Evolutionary conservation across 1,140 invertebrate genomes (phyloP), one percentile per base, ranked within the genome.

Genomic region (Orchestia grillus): DNA sequence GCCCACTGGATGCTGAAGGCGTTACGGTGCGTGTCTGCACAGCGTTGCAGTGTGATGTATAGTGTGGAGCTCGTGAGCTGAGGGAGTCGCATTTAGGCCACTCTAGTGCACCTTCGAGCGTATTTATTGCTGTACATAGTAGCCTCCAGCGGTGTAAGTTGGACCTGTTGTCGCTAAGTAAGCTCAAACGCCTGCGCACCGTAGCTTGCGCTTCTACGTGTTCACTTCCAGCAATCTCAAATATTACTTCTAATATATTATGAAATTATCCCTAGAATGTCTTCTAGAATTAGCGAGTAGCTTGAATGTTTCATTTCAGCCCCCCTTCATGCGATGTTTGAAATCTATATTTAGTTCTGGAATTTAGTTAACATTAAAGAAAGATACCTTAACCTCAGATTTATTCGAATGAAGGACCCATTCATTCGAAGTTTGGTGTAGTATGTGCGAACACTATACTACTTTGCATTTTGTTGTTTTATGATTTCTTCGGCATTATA

Each of bases 191-290:
- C 62, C 62, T 36, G 62, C 62, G 62, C 62, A 77, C 62, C 62
- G 62, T 36, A 23, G 62, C 62, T 77, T 77, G 62, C 62, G 62
- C 62, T 77, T 36, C 62, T 77, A 77, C 62, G 62, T 77, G 62
- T 77, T 77, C 62, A 77, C 62, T 77, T 77, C 62, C 62, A 77
- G 62, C 62, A 77, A 77, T 77, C 62, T 77, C 62, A 77, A 77
- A 77, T 77, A 36, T 23, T 77, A 77, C 62, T 77, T 77, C 62
- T 77, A 77, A 77, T 77, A 77, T 77, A 77, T 77, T 23, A 77
- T 36, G 62, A 77, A 77, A 36, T 77, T 77, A 77, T 77, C 62
- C 11, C 36, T 77, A 77, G 3, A 77, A 1, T 77, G 62, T 77
- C 62, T 3, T 77, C 62, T 77, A 77, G 62, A 77, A 36, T 77